Conservation (phyloP, 2,888 invertebrate species). For the Orthonychiurus folsomi region DNA sequence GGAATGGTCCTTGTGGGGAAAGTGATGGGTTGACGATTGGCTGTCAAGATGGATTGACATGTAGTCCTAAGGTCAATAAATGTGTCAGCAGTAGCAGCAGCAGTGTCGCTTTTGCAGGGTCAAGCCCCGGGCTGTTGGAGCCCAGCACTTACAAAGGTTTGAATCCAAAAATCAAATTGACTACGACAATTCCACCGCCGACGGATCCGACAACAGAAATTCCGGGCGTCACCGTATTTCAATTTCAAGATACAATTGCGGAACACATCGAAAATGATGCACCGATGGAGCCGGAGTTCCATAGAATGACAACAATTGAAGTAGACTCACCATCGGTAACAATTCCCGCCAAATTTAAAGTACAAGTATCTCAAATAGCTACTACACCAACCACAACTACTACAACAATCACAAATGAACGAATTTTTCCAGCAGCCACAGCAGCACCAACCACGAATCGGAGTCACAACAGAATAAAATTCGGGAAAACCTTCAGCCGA, state of each 20-base stretch:
- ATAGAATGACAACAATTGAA: no score
- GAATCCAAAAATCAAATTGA: background rate
- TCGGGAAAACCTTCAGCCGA: background rate
- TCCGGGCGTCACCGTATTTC: no score
- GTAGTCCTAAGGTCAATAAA: background rate
- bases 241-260: background rate
- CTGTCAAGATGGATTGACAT: background rate
- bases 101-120: no score
- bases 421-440: background rate
- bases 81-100: background rate
- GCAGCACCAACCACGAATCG: background rate
- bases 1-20: background rate
- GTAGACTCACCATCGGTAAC: no score
- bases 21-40: background rate
- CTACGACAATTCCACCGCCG: background rate
- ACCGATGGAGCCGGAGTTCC: background rate
- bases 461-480: background rate
- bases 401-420: background rate
- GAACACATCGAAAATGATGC: background rate
- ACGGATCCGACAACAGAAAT: background rate
- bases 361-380: no score
- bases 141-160: background rate
- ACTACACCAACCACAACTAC: background rate
- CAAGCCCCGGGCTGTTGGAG: background rate
- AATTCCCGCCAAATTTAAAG: no score